Evolutionary conservation across 2,888 invertebrate genomes (phyloP), one percentile per base, ranked within the genome.

Genomic region (Cosmorhoe ocellata): DNA sequence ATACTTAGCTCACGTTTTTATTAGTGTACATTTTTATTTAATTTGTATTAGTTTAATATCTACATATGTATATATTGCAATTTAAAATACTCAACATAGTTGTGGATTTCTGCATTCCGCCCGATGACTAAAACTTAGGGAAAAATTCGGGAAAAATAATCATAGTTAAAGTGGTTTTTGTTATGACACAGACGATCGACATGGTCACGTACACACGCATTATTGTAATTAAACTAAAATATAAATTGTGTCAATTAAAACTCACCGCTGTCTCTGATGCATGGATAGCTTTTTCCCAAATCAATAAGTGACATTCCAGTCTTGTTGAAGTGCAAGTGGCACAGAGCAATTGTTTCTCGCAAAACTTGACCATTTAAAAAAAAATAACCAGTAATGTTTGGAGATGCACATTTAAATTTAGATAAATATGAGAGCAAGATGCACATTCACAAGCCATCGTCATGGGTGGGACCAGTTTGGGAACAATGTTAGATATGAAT

Each of bases 71-170:
- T 88, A 86, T 90, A 88, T 88, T 84, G 86, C 84, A 79, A 74
- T 69, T 84, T 76, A 80, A 81, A 86, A 88, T 87, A 89, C 87
- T 89, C 88, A 88, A 88, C 88, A 84, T 89, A 88, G 89, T 90
- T 90, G 90, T 90, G 90, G 90, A 89, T 89, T 86, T 89, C 87
- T 88, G 91, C 91, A 90, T 90, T 90, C 90, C 90, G 89, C 90
- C 89, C 89, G 88, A 88, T 83, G 90, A 90, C 89, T 88, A 86
- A 88, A 89, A 84, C 79, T 82, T 80, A 81, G 81, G 86, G 86
- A 73, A 83, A 84, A 79, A 76, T 81, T 79, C 33, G 42, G 42
- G 42, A 33, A 42, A 24, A 42, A 34, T 61, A 48, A 80, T 81
- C 71, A 66, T 81, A 82, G 79, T 78, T 73, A 79, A 79, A 75